Evolutionary conservation across 2,797 vertebrate genomes (phyloP).

Genomic region (Cirrhinus molitorella): DNA sequence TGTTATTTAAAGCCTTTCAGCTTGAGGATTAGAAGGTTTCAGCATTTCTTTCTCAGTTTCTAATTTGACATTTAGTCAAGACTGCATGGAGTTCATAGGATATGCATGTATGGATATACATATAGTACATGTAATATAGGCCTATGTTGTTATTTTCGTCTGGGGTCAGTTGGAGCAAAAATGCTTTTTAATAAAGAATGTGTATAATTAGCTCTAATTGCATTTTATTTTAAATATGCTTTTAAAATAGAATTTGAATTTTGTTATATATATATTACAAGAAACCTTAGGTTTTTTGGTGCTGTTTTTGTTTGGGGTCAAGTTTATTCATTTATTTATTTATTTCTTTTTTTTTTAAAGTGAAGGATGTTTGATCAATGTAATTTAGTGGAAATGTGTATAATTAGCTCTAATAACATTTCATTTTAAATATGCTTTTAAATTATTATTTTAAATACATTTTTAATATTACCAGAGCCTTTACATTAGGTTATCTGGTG

Average conservation of each 20-base stretch:
- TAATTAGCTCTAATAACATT: background rate
- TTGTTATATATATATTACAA: background rate
- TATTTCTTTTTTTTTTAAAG: too few species aligned
- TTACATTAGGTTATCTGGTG: background rate
- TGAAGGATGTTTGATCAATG: background rate
- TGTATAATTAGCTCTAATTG: background rate
- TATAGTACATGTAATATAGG: background rate
- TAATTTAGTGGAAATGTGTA: background rate
- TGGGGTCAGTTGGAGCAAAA: background rate
- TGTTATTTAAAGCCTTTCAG: conserved; percentile 41
- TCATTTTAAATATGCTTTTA: background rate
- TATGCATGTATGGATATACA: background rate
- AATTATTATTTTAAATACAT: background rate
- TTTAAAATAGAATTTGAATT: background rate
- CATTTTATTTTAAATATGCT: background rate
- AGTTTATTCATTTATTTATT: too few species aligned
- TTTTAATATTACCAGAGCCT: background rate
- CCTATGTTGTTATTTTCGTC: background rate
- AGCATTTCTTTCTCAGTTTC: conserved; percentile 25
- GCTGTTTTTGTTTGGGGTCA: too few species aligned
- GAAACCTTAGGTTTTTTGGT: background rate
- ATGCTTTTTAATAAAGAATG: background rate
- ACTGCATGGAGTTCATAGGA: background rate
- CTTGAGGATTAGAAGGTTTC: conserved; percentile 36
- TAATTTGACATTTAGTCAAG: conserved; percentile 27